Evolutionary conservation across 2,797 vertebrate species (phyloP).

Genomic region (Eremophila alpestris): DNA sequence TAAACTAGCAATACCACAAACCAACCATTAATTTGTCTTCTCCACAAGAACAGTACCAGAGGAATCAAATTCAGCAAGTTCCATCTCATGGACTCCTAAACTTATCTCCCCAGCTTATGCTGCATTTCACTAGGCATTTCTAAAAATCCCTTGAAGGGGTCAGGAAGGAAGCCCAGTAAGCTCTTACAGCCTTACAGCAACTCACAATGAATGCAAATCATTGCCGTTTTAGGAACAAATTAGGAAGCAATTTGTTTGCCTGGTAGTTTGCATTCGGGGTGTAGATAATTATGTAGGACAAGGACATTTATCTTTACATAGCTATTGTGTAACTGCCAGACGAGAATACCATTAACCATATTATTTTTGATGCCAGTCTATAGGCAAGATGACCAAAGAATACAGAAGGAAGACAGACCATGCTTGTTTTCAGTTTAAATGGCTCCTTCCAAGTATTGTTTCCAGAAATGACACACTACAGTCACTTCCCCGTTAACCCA

Average conservation of each 20-base stretch:
- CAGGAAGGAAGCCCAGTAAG: not conserved
- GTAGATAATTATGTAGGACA: slow-evolving; percentile 17
- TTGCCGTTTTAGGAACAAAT: slow-evolving; percentile 24
- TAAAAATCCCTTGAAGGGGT: not conserved
- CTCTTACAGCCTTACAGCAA: not conserved
- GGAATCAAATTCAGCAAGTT: slow-evolving; percentile 33
- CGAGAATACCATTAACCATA: not conserved
- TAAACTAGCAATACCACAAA: slow-evolving; percentile 46
- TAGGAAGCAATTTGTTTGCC: slow-evolving; percentile 51
- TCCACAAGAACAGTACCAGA: not conserved
- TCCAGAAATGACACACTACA: slow-evolving; percentile 33
- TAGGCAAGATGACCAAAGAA: not conserved
- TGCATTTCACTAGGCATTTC: not conserved
- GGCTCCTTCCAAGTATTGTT: slow-evolving; percentile 63
- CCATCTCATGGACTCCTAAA: not conserved
- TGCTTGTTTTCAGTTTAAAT: slow-evolving; percentile 36
- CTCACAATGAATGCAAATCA: not conserved
- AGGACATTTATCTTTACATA: slow-evolving; percentile 17
- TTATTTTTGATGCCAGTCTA: not conserved
- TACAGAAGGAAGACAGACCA: slow-evolving; percentile 1
- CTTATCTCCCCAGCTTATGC: not conserved
- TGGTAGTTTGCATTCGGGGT: slow-evolving; percentile 32
- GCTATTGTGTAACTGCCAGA: not conserved
- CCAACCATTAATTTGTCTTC: slow-evolving; percentile 47
- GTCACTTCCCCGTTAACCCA: slow-evolving; percentile 39